Evolutionary conservation across 53 echinoderm and acorn worm genomes (phyloP).

Genomic region (Antedon mediterranea): DNA sequence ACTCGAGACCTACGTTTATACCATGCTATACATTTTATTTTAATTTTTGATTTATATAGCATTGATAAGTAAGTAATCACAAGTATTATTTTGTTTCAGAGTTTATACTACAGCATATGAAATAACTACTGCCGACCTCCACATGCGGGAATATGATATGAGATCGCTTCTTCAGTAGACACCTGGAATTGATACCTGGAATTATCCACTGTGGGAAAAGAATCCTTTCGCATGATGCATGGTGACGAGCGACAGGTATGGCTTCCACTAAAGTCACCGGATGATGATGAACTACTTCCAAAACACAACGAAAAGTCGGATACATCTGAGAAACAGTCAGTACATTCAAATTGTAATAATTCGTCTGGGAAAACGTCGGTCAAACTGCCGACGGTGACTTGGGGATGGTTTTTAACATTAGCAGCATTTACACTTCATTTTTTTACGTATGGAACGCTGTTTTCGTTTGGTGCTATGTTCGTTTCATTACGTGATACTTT

Average conservation of each 20-base stretch:
- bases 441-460: neutral
- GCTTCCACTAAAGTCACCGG: neutral
- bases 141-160: too few relatives aligned
- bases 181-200: too few relatives aligned
- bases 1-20: too few relatives aligned
- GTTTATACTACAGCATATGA: too few relatives aligned
- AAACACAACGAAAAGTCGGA: neutral
- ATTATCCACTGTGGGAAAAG: too few relatives aligned
- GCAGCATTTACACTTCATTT: neutral
- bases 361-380: neutral
- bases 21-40: too few relatives aligned
- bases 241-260: neutral
- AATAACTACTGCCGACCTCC: too few relatives aligned
- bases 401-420: neutral
- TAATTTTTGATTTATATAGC: too few relatives aligned
- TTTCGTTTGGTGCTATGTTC: neutral
- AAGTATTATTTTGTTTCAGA: too few relatives aligned
- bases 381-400: neutral
- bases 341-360: neutral
- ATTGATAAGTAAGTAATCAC: too few relatives aligned
- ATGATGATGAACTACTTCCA: neutral
- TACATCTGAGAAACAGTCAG: neutral
- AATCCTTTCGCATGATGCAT: too few relatives aligned
- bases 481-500: neutral
- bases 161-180: too few relatives aligned